phyloP scores from a whole-genome alignment of 2,888 invertebrate species.

The Dolichopus griseipennis region DNA sequence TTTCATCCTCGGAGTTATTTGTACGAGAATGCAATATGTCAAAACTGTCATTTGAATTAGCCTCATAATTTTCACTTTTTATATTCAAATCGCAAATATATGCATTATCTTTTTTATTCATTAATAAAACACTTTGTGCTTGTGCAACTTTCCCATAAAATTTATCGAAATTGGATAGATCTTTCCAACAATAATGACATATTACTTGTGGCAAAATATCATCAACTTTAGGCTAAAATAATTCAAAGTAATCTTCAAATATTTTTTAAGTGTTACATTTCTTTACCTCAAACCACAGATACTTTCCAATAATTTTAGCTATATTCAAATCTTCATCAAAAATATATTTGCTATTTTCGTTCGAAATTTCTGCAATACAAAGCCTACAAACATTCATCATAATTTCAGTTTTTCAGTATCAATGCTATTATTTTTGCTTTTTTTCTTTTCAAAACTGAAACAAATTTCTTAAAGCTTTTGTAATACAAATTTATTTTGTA shows the following conservation, averaged over 20 bases:
- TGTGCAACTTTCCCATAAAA: slow-evolving; percentile 31
- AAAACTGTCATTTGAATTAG: neutral
- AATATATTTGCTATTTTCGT: slow-evolving; percentile 13
- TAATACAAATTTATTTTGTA: too few relatives aligned
- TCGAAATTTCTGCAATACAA: neutral
- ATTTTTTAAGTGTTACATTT: neutral
- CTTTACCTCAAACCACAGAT: slow-evolving; percentile 19
- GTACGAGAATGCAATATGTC: neutral
- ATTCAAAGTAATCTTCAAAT: neutral
- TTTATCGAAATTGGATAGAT: slow-evolving; percentile 30
- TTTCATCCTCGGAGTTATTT: slow-evolving; percentile 21
- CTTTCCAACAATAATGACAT: slow-evolving; percentile 30
- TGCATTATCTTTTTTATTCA: slow-evolving; percentile 17
- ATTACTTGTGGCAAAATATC: slow-evolving; percentile 21
- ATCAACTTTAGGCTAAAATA: slow-evolving; percentile 18
- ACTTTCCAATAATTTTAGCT: slow-evolving; percentile 16
- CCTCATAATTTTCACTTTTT: slow-evolving; percentile 16
- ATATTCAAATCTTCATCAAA: slow-evolving; percentile 17
- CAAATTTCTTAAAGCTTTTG: too few relatives aligned
- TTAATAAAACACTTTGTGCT: slow-evolving; percentile 25
- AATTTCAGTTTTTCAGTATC: neutral
- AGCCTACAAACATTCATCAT: neutral
- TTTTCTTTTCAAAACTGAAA: too few relatives aligned
- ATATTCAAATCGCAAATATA: slow-evolving; percentile 8
- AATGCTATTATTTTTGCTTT: too few relatives aligned